Base-by-base conservation (phyloP, 2,113 vertebrate species). In the Gallinago media region DNA sequence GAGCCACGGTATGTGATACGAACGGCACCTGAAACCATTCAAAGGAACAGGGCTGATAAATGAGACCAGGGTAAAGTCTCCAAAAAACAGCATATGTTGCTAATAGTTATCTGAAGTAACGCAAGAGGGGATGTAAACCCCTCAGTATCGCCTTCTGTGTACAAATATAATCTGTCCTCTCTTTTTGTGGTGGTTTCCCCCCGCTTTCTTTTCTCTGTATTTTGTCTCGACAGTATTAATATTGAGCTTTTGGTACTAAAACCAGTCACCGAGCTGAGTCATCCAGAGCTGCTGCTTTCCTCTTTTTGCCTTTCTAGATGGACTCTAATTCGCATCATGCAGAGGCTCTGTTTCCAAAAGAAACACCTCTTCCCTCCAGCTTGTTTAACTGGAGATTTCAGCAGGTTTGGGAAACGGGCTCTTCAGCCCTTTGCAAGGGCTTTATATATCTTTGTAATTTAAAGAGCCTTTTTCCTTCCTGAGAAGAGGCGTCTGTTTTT, bases 321-420 rank as follows among this genome's bases (percentile, higher is more conserved):
- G 73, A 46, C 52, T 93, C 19, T 81, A 25, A 78, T 95, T 93
- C 84, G 36, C 86, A 49, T 81, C 82, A 40, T 0, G 1, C 72
- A 67, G 90, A 74, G 68, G 67, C 59, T 86, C 21, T 26, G 4
- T 86, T 90, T 90, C 52, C 79, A 62, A 74, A 34, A 86, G 85
- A 86, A 92, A 12, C 66, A 36, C 82, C 36, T 90, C 78, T 89
- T 88, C 63, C 65, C 80, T 92, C 81, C 83, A 62, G 72, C 88
- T 78, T 83, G 7, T 88, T 93, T 84, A 84, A 31, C 73, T 20
- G 76, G 80, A 84, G 61, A 31, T 84, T 81, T 77, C 90, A n/a
- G 88, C 66, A 61, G 72, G 4, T 80, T 89, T 86, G 85, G 83
- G 63, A 36, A 93, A 6, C 31, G 17, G n/a, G 26, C 76, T 85